These are phyloP conservation scores for Aramus guarauna DNA, from an alignment of 2,113 vertebrate species.

Conservation along the genomic window DNA sequence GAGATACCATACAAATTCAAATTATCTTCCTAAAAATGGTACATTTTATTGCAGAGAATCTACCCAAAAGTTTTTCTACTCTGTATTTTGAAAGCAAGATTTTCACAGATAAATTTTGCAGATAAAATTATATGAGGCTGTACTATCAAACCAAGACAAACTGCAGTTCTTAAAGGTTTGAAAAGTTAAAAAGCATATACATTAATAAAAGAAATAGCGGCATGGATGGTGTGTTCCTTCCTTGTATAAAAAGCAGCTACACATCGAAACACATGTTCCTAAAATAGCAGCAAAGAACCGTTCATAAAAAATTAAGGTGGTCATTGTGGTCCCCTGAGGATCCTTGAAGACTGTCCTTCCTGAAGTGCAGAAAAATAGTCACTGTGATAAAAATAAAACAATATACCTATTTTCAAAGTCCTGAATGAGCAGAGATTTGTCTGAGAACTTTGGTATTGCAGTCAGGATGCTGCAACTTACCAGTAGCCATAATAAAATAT, in stretches of 20 bases:
- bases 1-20: not conserved
- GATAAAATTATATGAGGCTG: slow-evolving; percentile 54
- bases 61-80: not conserved
- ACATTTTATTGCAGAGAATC: not conserved
- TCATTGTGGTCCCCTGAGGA: not conserved
- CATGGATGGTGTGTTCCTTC: not conserved
- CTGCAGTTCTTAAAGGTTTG: slow-evolving; percentile 61
- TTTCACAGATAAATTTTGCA: not conserved
- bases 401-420: not conserved
- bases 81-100: not conserved
- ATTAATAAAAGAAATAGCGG: not conserved
- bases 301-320: not conserved
- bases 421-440: not conserved
- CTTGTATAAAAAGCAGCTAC: not conserved
- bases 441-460: not conserved
- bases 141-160: slow-evolving; percentile 53
- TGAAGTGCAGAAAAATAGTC: not conserved
- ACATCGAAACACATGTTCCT: accelerated
- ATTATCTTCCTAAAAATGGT: not conserved
- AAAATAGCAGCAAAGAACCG: not conserved
- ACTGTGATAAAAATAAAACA: not conserved
- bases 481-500: not conserved
- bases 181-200: not conserved
- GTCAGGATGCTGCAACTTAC: not conserved
- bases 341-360: not conserved